phyloP scores from a whole-genome alignment of 2,888 invertebrate genomes.

The Euzetes globulus region DNA sequence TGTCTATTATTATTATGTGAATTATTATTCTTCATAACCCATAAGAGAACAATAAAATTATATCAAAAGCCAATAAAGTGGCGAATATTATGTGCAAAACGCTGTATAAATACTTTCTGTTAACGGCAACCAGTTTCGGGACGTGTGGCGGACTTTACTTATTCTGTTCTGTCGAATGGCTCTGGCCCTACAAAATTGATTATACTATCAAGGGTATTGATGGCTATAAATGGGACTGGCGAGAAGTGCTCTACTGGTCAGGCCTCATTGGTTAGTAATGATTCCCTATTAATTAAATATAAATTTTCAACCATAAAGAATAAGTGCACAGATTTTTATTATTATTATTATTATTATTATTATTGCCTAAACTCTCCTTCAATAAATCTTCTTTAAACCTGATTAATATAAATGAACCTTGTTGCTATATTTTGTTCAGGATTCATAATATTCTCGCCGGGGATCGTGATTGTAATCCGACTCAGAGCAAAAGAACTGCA shows the following conservation, averaged over 20 bases:
- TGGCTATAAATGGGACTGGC: constrained; percentile 28
- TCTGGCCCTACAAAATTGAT: constrained; percentile 35
- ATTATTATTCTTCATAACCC: too few relatives aligned
- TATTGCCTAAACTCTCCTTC: too few relatives aligned
- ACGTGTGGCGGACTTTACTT: constrained; percentile 24
- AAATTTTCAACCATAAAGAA: too few relatives aligned
- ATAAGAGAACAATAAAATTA: too few relatives aligned
- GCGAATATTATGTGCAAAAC: constrained; percentile 24
- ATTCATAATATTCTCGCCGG: constrained; percentile 24
- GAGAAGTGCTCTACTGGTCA: neutral
- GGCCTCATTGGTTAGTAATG: constrained; percentile 15
- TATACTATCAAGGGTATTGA: too few relatives aligned
- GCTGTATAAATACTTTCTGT: constrained; percentile 31
- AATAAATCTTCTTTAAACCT: too few relatives aligned
- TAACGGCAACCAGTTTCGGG: constrained; percentile 31
- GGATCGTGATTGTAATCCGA: constrained; percentile 21
- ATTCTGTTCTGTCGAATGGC: constrained; percentile 11
- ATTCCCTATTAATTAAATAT: neutral
- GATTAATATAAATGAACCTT: neutral
- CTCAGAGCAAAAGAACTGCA: neutral
- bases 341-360: too few relatives aligned
- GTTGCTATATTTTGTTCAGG: neutral
- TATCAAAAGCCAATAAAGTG: too few relatives aligned
- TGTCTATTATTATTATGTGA: too few relatives aligned
- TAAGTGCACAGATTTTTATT: too few relatives aligned